These are phyloP conservation scores for Prunella strophiata DNA, from an alignment of 2,797 vertebrate genomes.

Conservation along the genomic window DNA sequence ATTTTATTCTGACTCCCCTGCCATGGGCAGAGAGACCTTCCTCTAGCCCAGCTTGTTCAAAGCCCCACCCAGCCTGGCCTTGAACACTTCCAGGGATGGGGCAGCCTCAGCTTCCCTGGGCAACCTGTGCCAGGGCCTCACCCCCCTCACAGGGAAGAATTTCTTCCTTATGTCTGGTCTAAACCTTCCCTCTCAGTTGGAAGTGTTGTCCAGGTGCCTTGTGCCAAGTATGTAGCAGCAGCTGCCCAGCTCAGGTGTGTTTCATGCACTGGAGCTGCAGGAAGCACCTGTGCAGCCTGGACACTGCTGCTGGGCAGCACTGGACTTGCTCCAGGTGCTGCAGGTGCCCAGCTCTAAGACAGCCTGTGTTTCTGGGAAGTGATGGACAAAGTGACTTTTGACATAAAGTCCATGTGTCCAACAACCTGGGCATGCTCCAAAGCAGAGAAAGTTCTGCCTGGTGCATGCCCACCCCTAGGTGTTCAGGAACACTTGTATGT, in stretches of 20 bases:
- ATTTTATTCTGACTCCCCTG: not conserved
- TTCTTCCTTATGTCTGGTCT: not conserved
- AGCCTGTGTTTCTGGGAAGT: not conserved
- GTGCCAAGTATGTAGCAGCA: not conserved
- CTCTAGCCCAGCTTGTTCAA: not conserved
- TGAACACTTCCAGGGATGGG: not conserved
- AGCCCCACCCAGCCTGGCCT: not conserved
- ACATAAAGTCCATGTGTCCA: rapidly evolving
- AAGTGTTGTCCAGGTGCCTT: not conserved
- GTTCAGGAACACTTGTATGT: not conserved
- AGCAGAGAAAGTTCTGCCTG: not conserved
- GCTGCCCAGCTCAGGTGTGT: too few relatives aligned
- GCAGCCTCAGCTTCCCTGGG: not conserved
- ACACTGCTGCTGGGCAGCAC: not conserved
- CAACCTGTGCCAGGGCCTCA: not conserved
- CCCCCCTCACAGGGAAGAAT: not conserved
- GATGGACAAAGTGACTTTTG: not conserved
- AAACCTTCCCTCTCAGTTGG: not conserved
- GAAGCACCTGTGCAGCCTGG: not conserved
- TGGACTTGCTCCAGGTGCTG: not conserved
- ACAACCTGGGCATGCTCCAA: not conserved
- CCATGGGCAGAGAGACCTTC: not conserved
- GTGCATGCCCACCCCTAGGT: rapidly evolving
- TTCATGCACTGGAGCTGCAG: not conserved
- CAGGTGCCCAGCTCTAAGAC: not conserved